Percentiles rank a stretch among this genome's conserved stretches.
Evolutionary conservation across 2,113 vertebrate species (phyloP).

Genomic region (Indicator indicator): DNA sequence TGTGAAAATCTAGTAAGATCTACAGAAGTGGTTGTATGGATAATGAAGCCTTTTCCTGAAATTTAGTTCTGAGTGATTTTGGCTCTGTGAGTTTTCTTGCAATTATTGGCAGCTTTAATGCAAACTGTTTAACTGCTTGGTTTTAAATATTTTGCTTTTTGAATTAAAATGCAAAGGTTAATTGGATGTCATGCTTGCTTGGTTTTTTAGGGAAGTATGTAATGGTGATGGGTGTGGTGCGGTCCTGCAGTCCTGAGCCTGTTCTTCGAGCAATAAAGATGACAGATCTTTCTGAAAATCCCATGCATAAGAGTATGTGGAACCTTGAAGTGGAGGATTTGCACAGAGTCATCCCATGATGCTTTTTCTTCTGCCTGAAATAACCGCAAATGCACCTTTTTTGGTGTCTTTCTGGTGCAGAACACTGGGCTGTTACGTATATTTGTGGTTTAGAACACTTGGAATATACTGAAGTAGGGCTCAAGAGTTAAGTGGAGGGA

Average conservation of each 20-base stretch:
- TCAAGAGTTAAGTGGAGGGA: not conserved
- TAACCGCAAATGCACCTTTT: not conserved
- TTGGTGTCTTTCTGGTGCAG: not conserved
- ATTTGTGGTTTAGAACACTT: not conserved
- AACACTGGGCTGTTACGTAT: not conserved
- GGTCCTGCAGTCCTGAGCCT: conserved; percentile 84
- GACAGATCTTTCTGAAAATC: conserved; percentile 88
- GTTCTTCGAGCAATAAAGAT: conserved; percentile 90
- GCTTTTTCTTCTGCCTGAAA: not conserved
- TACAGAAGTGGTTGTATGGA: not conserved
- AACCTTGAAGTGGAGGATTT: conserved; percentile 91
- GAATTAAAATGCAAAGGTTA: not conserved
- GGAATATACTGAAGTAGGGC: not conserved
- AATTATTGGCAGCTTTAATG: not conserved
- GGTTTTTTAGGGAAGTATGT: conserved; percentile 87
- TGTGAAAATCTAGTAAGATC: not conserved
- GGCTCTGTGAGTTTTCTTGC: not conserved
- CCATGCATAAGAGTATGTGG: conserved; percentile 85
- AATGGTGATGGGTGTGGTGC: conserved; percentile 92
- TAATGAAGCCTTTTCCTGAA: not conserved
- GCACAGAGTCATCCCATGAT: conserved; percentile 79
- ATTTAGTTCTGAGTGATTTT: not conserved
- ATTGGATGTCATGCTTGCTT: not conserved
- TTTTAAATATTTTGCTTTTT: not conserved
- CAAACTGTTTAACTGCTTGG: not conserved